Conservation (phyloP, 2,113 vertebrate species). For the Coturnix japonica region DNA sequence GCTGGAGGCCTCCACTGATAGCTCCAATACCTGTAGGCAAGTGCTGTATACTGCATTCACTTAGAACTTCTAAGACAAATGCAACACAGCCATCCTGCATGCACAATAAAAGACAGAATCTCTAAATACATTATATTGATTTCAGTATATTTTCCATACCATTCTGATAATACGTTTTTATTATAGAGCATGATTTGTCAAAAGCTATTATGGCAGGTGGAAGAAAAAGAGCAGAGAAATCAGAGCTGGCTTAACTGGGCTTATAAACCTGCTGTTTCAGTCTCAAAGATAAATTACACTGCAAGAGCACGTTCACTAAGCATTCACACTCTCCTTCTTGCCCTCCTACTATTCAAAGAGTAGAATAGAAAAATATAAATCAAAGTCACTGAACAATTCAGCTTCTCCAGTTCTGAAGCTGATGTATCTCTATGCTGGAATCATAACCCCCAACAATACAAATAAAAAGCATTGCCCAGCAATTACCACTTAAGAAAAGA, state of each 20-base stretch:
- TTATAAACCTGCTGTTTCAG: conserved; percentile 55
- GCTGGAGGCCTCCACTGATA: background rate
- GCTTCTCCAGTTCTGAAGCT: conserved; percentile 6
- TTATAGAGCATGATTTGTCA: background rate
- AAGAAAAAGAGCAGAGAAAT: conserved; percentile 30
- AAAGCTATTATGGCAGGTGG: background rate
- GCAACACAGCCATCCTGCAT: background rate
- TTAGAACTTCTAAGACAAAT: background rate
- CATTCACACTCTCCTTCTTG: conserved; percentile 50
- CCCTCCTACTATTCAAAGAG: conserved; percentile 63
- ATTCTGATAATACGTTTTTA: background rate
- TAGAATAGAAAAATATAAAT: conserved; percentile 70
- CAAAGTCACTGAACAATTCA: conserved; percentile 55
- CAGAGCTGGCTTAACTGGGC: conserved; percentile 39
- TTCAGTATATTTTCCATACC: conserved; percentile 7
- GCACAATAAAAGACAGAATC: background rate
- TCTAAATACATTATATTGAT: conserved; percentile 20
- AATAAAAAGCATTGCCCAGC: conserved; percentile 22
- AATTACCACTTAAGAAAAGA: conserved; percentile 48
- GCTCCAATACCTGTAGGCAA: background rate
- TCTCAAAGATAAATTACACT: conserved; percentile 63
- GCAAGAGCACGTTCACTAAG: conserved; percentile 50
- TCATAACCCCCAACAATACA: conserved; percentile 13
- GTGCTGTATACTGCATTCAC: background rate
- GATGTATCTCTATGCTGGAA: conserved; percentile 36